These are phyloP conservation scores for Byasa hedistus DNA, from an alignment of 2,888 invertebrate species.

Conservation along the genomic window DNA sequence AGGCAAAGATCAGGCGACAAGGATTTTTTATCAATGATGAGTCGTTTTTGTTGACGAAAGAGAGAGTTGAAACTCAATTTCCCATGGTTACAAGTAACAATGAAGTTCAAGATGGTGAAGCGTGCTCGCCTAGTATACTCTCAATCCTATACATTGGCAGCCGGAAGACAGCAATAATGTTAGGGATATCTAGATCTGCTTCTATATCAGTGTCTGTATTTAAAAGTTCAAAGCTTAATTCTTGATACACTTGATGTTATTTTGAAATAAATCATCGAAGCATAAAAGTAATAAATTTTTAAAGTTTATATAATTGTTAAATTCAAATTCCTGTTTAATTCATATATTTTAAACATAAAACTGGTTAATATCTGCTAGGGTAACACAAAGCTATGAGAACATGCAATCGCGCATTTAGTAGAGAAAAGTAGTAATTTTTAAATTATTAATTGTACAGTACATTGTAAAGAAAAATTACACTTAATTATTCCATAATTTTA, in stretches of 20 bases:
- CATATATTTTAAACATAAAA: not conserved
- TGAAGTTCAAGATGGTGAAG: too few species aligned
- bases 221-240: too few species aligned
- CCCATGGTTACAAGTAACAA: too few species aligned
- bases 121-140: too few species aligned
- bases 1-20: not conserved
- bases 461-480: constrained; percentile 14
- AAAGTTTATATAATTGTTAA: not conserved
- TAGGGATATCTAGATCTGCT: too few species aligned
- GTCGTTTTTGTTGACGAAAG: too few species aligned
- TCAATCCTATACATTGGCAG: too few species aligned
- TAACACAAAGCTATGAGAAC: constrained; percentile 12
- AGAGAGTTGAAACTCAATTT: too few species aligned
- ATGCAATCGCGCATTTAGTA: constrained; percentile 20
- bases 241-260: too few species aligned
- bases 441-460: constrained; percentile 10
- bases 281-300: not conserved
- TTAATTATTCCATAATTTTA: constrained; percentile 15
- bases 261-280: too few species aligned
- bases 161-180: too few species aligned
- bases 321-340: not conserved
- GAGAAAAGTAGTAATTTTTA: not conserved
- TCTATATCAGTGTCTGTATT: too few species aligned
- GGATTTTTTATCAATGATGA: not conserved
- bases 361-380: not conserved